Evolutionary conservation across 2,113 vertebrate species (phyloP), one percentile per base, ranked within the genome.

Genomic region (Turnix velox): DNA sequence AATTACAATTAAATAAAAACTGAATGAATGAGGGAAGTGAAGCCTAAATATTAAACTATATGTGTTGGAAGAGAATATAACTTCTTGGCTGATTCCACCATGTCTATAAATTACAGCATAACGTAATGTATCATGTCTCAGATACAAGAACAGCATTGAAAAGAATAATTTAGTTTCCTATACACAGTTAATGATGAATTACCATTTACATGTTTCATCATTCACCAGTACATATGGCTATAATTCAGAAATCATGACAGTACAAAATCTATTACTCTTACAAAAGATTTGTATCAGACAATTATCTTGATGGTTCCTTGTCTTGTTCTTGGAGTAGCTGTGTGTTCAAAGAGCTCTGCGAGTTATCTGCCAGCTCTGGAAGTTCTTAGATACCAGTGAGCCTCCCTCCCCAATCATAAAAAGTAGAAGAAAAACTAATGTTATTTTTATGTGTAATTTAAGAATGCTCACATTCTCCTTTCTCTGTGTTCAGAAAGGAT

Each of bases 241-340:
- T 93, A 96, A 96, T 91, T 96, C 95, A 96, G 94, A 66, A 94
- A 89, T 79, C 27, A 19, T 92, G 96, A 93, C 88, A 88, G 95
- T 89, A 94, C 84, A 87, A 92, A 95, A 95, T 96, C 95, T 94
- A 95, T 93, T 96, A 95, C 84, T 89, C 52, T 30, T 92, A 92
- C 92, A 96, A 95, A 95, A 95, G 95, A 94, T 96, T 95, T 93
- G 95, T 94, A 96, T 96, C 92, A 92, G 81, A 87, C 91, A 94
- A 96, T 96, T 96, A 95, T 96, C 92, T 92, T 94, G 92, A 95
- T 85, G 91, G 84, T 93, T 96, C 82, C 78, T 93, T 95, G 94
- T 85, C 96, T 94, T 96, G 78, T 94, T 94, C 89, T 62, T 91
- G 89, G 92, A 94, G 89, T 85, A 95, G 89, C 51, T 87, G 78